Evolutionary conservation across 2,113 vertebrate species (phyloP).

Genomic region (Megatriorchis doriae): DNA sequence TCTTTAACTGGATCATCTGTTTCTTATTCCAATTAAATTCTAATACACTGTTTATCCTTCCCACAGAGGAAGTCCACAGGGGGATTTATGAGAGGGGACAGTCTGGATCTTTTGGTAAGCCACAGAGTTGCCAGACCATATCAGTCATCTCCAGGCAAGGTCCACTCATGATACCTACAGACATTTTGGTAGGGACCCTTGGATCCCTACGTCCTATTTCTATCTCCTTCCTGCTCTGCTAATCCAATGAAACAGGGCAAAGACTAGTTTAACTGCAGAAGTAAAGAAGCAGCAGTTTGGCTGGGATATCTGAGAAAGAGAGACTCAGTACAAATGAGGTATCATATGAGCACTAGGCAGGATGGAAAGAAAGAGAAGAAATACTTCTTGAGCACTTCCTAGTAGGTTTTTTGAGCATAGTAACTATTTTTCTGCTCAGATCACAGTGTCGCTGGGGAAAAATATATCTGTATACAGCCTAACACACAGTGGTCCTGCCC

Average conservation of each 20-base stretch:
- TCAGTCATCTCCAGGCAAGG: not conserved
- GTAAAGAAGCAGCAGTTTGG: not conserved
- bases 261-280: not conserved
- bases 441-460: not conserved
- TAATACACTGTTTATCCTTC: not conserved
- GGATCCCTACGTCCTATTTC: not conserved
- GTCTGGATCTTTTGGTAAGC: not conserved
- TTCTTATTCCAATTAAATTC: not conserved
- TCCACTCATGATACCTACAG: not conserved
- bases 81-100: not conserved
- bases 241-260: not conserved
- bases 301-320: not conserved
- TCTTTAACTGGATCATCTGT: not conserved
- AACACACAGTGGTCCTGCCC: not conserved
- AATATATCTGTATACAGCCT: not conserved
- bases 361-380: not conserved
- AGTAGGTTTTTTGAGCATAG: not conserved
- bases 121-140: not conserved
- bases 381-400: not conserved
- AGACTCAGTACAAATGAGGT: not conserved
- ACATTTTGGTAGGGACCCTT: not conserved
- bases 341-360: not conserved
- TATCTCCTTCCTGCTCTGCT: not conserved
- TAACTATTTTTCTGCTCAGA: not conserved
- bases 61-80: not conserved